Evolutionary conservation across 2,888 invertebrate species (phyloP).

Genomic region (Eupithecia dodoneata): DNA sequence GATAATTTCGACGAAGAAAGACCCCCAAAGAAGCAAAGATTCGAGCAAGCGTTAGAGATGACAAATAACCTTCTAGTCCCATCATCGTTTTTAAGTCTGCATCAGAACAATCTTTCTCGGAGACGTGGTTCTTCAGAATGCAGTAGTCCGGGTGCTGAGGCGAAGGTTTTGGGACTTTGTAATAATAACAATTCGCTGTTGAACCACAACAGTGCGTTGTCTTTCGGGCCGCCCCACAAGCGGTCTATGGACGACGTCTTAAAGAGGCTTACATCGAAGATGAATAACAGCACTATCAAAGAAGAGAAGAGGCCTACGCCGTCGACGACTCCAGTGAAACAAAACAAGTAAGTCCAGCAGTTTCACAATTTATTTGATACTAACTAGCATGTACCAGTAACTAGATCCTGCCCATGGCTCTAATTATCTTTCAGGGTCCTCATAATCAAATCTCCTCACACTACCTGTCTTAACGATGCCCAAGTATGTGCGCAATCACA

Average conservation of each 20-base stretch:
- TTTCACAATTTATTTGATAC: background rate
- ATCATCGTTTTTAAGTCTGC: constrained; percentile 81
- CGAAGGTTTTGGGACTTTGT: constrained; percentile 86
- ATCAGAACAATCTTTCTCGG: constrained; percentile 80
- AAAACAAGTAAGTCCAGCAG: constrained; percentile 75
- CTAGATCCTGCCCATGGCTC: background rate
- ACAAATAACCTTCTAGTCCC: constrained; percentile 85
- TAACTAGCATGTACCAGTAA: background rate
- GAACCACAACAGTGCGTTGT: constrained; percentile 85
- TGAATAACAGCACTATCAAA: constrained; percentile 90
- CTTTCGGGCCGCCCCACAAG: constrained; percentile 84
- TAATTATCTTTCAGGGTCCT: background rate
- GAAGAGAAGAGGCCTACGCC: constrained; percentile 89
- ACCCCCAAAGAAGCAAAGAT: constrained; percentile 85
- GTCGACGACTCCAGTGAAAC: constrained; percentile 86
- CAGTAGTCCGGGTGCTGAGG: constrained; percentile 88
- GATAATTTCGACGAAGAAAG: constrained; percentile 85
- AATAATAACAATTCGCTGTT: constrained; percentile 87
- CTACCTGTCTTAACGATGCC: no score
- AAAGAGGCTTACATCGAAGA: constrained; percentile 93
- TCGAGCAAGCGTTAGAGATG: constrained; percentile 84
- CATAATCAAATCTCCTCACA: no score
- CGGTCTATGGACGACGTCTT: constrained; percentile 96
- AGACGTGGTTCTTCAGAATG: constrained; percentile 87
- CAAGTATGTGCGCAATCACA: no score